Base-by-base conservation (phyloP, 2,797 vertebrate species). In the Acanthurus leucopareius region DNA sequence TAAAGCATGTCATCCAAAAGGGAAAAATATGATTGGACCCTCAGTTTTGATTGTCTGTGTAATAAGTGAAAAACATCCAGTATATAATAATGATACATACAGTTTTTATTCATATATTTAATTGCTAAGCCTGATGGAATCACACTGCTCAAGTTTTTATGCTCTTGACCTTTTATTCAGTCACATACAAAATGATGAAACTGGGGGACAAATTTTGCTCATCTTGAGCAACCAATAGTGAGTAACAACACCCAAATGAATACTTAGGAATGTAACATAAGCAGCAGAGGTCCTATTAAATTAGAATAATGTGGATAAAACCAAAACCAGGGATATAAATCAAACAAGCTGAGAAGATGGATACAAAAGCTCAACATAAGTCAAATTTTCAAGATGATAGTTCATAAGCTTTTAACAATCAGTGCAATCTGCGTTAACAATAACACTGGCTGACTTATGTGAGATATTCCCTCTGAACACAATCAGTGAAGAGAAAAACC, bases 1-100 rank as follows among this genome's bases (percentile, higher is more conserved):
- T 69, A 85, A 67, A 65, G 67, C 62, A 75, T 70, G 59, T 51
- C 62, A 77, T 86, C 72, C 72, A 16, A 74, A 77, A 56, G 47
- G 73, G 77, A 32, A 91, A 91, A 88, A 76, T 80, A 53, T 83
- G 79, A 86, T 88, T 69, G 85, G 64, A 69, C 15, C 35, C 48
- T 47, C 16, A 65, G 66, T 49, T 76, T 25, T 10, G 38, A 88
- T 78, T 85, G 73, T 62, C 77, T 87, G 53, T 67, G 66, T 77
- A 75, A 80, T 67, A 79, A 59, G 42, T 44, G 59, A 73, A 66
- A 52, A 84, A 77, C 45, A 32, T 32, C 28, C 28, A 32, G 28
- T 4, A 32, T 4, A 32, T 32, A 32, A 25, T 25, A 25, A 25
- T 32, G 51, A 59, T 57, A 56, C 20, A 64, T 59, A 20, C 22